Evolutionary conservation across 1,140 invertebrate genomes (phyloP).

Genomic region (Caenorhabditis briggsae): DNA sequence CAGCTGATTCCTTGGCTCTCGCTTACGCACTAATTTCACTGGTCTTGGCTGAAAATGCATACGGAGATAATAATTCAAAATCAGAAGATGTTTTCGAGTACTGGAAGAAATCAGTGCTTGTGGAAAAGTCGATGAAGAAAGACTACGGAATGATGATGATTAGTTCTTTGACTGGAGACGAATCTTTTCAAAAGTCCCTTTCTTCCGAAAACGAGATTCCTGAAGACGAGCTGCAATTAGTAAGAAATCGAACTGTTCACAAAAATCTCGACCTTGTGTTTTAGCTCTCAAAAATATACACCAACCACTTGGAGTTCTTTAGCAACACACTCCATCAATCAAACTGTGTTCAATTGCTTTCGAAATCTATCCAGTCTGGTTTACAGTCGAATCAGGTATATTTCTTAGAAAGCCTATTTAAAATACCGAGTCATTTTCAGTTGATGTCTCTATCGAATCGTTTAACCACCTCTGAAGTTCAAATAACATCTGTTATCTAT

Average conservation of each 20-base stretch:
- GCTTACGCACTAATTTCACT: neutral
- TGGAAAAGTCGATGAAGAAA: slow-evolving; percentile 27
- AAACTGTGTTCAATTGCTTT: slow-evolving; percentile 1
- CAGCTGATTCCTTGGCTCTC: slow-evolving; percentile 6
- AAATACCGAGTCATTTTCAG: neutral
- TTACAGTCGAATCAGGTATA: neutral
- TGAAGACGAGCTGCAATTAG: neutral
- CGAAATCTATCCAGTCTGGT: neutral
- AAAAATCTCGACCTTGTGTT: neutral
- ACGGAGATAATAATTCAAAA: neutral
- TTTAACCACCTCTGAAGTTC: neutral
- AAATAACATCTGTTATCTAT: neutral
- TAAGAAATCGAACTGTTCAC: neutral
- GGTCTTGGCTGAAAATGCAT: neutral
- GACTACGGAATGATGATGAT: slow-evolving; percentile 38
- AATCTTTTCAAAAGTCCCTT: neutral
- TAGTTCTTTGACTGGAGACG: neutral
- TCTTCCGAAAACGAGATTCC: neutral
- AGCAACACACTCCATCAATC: neutral
- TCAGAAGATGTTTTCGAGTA: neutral
- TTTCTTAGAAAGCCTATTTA: neutral
- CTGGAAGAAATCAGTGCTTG: neutral
- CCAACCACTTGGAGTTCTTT: slow-evolving; percentile 28
- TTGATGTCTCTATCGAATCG: neutral
- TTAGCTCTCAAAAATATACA: slow-evolving; percentile 5